Conservation (phyloP, 2,797 vertebrate species). For the Iguana delicatissima region DNA sequence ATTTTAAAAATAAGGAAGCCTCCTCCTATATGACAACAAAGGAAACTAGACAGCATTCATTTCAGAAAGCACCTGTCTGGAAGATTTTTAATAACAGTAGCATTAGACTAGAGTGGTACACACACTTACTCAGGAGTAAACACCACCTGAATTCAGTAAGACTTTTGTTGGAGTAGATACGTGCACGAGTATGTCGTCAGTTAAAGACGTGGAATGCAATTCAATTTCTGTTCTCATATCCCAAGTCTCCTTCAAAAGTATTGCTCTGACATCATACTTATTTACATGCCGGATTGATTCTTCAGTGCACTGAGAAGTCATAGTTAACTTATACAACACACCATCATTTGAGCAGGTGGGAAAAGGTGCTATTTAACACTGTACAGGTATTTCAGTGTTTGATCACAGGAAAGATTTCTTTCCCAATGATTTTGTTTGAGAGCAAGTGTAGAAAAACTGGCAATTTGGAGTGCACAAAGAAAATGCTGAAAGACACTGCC, state of each 20-base stretch:
- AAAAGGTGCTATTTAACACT: conserved; percentile 23
- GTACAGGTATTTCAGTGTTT: not conserved
- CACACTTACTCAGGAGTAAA: not conserved
- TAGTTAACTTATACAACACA: conserved; percentile 34
- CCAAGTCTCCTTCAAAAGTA: conserved; percentile 42
- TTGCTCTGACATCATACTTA: conserved; percentile 39
- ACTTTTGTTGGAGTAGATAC: not conserved
- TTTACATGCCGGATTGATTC: conserved; percentile 24
- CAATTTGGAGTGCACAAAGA: conserved; percentile 36
- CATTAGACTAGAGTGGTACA: not conserved
- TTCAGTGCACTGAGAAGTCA: conserved; percentile 22
- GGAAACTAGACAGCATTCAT: conserved; percentile 54
- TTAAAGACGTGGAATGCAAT: conserved; percentile 20
- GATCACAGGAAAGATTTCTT: not conserved
- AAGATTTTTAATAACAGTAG: conserved; percentile 22
- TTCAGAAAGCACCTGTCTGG: conserved; percentile 9
- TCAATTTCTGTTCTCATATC: conserved; percentile 6
- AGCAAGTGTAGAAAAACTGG: not conserved
- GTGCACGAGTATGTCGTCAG: too few species aligned
- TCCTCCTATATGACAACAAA: conserved; percentile 40
- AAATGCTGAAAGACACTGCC: conserved; percentile 76
- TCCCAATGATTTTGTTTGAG: conserved; percentile 53
- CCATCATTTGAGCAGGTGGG: conserved; percentile 38
- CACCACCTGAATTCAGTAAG: not conserved
- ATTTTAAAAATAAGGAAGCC: conserved; percentile 42